A percentile compares a stretch with the other conserved stretches of the same genome.
Evolutionary conservation across 2,888 invertebrate genomes (phyloP).

Genomic region (Drosophila greeni): DNA sequence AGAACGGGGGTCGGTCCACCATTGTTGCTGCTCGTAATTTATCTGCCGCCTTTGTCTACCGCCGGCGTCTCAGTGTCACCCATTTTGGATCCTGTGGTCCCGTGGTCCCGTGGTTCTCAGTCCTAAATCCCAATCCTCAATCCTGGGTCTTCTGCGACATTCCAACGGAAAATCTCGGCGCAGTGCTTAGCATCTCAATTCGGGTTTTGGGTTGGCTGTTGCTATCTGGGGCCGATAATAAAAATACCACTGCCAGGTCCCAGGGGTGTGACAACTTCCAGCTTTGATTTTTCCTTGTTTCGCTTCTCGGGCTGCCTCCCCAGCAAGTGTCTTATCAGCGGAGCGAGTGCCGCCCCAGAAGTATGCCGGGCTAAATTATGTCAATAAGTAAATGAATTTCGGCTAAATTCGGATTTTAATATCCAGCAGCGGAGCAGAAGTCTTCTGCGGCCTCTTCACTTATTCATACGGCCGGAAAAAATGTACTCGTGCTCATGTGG

Average conservation of each 20-base stretch:
- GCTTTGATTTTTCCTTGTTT: constrained; percentile 35
- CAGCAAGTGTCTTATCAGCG: constrained; percentile 32
- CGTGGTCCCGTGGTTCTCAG: not conserved
- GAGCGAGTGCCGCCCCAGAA: constrained; percentile 15
- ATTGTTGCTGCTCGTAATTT: constrained; percentile 48
- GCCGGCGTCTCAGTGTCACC: constrained; percentile 41
- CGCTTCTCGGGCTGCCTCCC: not conserved
- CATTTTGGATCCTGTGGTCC: constrained; percentile 24
- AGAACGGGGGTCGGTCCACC: constrained; percentile 31
- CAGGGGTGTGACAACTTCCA: constrained; percentile 54
- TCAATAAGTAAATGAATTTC: constrained; percentile 65
- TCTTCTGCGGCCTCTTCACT: constrained; percentile 21
- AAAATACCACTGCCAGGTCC: constrained; percentile 53
- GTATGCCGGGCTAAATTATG: constrained; percentile 48
- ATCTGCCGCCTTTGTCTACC: constrained; percentile 53
- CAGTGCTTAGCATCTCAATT: constrained; percentile 66
- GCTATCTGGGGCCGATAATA: constrained; percentile 58
- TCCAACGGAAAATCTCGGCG: constrained; percentile 44
- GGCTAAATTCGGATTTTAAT: constrained; percentile 47
- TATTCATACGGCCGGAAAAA: constrained; percentile 33
- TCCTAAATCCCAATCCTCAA: not conserved
- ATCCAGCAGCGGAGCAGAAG: constrained; percentile 13
- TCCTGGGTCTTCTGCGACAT: constrained; percentile 30
- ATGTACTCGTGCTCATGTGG: constrained; percentile 9
- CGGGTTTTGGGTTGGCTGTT: constrained; percentile 39